Base-by-base conservation (phyloP, 2,797 vertebrate genomes). In the Microcaecilia unicolor region DNA sequence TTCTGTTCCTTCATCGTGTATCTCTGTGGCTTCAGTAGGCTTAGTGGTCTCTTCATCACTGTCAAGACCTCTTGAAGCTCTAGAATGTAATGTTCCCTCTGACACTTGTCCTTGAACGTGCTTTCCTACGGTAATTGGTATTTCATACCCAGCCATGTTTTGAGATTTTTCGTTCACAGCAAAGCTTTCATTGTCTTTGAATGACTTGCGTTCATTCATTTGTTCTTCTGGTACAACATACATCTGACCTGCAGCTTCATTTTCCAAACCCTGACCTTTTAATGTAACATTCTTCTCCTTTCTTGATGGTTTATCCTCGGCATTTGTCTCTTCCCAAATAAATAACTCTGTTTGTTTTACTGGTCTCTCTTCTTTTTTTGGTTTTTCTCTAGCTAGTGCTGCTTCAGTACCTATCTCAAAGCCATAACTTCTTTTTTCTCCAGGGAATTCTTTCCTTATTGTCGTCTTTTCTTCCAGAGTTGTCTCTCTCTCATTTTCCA, bases 261-360 rank as follows among this genome's bases (percentile, higher is more conserved):
- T 67, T 8, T 64, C 26, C 53, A 50, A 49, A 2, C 66, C 59
- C 18, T 59, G 32, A 14, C 65, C 77, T 36, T 63, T 65, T 65
- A 57, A 74, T 21, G 58, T 48, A 22, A 71, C 16, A 18, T 41
- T 70, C 28, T 41, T 59, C 34, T 56, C 62, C 29, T 67, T 64
- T 2, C 26, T 41, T 22, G 51, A 65, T 6, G 42, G 46, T 37
- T 39, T 64, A 41, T 64, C 59, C 26, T 68, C 63, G 15, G 18
- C 22, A 21, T 22, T 27, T 3, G 10, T 18, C 2, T 34, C 35
- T 30, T 40, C 19, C 2, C 64, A 68, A 26, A 62, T 53, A 6
- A 87, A 69, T 14, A 72, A 50, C 25, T 67, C 84, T 46, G 79
- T 80, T 25, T 77, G 72, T 28, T 47, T 40, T 44, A 49, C 55